Base-by-base conservation (phyloP, 2,113 vertebrate species). In the Cranoglanis bouderius region DNA sequence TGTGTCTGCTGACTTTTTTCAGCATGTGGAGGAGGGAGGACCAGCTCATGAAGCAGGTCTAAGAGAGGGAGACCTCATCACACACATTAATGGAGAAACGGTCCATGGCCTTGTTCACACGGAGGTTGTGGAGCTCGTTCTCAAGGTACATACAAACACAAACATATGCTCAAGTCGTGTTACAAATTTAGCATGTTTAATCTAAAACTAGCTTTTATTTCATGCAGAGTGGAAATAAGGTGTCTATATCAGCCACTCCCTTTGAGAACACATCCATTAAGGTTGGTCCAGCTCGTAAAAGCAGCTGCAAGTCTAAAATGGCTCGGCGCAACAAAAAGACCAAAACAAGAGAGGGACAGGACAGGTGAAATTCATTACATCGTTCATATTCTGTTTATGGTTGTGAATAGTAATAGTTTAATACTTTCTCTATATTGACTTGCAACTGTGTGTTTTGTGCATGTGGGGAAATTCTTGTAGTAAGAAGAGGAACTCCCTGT, bases 201-300 rank as follows among this genome's bases (percentile, higher is more conserved):
- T 40, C 24, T 85, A 21, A 85, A 85, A 63, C 19, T 21, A 51
- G 67, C n/a, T 78, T 38, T 72, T 6, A 61, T 91, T 2, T 93
- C 87, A 91, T 74, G 63, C 94, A 99, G 98, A 99, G 98, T 88
- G 98, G 98, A 65, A 96, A 95, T 93, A 99, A 98, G 92, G 97
- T 99, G 38, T 98, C 98, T 82, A 98, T 99, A 94, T 96, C 96
- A 4, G 98, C 98, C 82, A 99, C 98, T 0, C 97, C 98, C 0
- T 97, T 99, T 93, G 98, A 99, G 91, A 99, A 99, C 93, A 99
- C 98, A 0, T 98, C 98, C 80, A 99, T 99, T 94, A 98, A 99
- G 93, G 96, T 99, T 67, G 98, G 98, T 7, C 98, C 98, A 0
- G 98, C 98, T 70, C 95, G 98, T 38, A 98, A 97, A 93, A 96